A percentile compares a stretch with the other conserved stretches of the same genome.
phyloP scores from a whole-genome alignment of 1,140 invertebrate genomes.

The Mya arenaria region DNA sequence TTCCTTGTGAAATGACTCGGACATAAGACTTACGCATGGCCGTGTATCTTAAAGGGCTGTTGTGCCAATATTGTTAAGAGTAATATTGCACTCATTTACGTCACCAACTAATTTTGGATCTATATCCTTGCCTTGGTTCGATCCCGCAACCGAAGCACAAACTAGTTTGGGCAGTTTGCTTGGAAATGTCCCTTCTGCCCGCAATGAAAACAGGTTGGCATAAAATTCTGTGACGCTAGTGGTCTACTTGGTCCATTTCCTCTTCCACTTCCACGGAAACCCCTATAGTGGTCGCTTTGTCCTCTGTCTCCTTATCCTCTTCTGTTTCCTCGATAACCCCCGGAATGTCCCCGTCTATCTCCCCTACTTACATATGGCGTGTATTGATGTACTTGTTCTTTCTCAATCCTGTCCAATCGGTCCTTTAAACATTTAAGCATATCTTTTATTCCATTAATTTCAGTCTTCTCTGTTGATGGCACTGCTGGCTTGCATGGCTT shows the following conservation, averaged over 20 bases:
- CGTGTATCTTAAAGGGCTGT: conserved; percentile 37
- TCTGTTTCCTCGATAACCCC: no score
- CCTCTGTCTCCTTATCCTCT: background rate
- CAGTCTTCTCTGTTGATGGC: background rate
- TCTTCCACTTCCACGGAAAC: background rate
- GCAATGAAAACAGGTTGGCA: background rate
- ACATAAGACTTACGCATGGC: conserved; percentile 39
- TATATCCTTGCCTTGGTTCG: conserved; percentile 26
- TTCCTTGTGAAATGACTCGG: conserved; percentile 9
- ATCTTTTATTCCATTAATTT: background rate
- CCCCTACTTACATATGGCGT: background rate
- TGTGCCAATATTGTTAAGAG: background rate
- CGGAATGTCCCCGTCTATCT: background rate
- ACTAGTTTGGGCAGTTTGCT: background rate
- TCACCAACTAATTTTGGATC: conserved; percentile 21
- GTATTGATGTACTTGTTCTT: background rate
- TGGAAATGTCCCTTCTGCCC: background rate
- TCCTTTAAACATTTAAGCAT: background rate
- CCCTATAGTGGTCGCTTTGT: background rate
- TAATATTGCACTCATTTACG: conserved; percentile 1
- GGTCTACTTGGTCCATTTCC: background rate
- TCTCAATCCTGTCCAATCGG: conserved; percentile 6
- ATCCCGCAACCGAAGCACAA: conserved; percentile 27
- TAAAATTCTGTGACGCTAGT: background rate
- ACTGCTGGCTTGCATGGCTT: background rate